A percentile compares a stretch with the other conserved stretches of the same genome.
Evolutionary conservation across 2,888 invertebrate genomes (phyloP).

Genomic region (Litoditis marina): DNA sequence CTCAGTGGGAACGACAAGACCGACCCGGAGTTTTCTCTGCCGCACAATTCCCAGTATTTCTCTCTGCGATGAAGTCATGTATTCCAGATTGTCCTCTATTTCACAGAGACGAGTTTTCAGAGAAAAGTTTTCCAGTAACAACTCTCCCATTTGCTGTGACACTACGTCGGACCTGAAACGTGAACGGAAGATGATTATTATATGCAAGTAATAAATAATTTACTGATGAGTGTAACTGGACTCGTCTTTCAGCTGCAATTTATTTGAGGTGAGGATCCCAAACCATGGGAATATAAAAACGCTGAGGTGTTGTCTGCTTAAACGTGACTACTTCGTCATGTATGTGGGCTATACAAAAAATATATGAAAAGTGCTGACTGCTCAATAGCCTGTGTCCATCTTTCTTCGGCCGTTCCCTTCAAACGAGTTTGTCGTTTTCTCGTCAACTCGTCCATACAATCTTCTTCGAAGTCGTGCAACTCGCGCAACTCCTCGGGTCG

Average conservation of each 20-base stretch:
- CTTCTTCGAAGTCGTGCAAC: slow-evolving; percentile 94
- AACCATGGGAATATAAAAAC: too few relatives aligned
- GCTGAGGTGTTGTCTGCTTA: too few relatives aligned
- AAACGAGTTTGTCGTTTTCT: slow-evolving; percentile 68
- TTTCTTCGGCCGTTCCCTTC: slow-evolving; percentile 23
- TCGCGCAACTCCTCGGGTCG: slow-evolving; percentile 88
- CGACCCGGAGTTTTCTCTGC: slow-evolving; percentile 1
- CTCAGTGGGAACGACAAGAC: neutral
- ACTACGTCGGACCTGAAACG: slow-evolving; percentile 35
- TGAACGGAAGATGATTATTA: neutral
- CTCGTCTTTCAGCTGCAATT: too few relatives aligned
- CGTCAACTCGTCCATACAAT: slow-evolving; percentile 88
- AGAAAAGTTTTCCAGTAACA: slow-evolving; percentile 43
- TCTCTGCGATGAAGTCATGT: slow-evolving; percentile 20
- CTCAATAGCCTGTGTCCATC: slow-evolving; percentile 19
- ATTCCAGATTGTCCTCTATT: slow-evolving; percentile 33
- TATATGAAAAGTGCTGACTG: slow-evolving; percentile 14
- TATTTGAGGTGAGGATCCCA: too few relatives aligned
- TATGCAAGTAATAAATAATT: too few relatives aligned
- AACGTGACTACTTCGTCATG: too few relatives aligned
- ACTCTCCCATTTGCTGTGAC: slow-evolving; percentile 37
- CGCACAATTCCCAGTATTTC: slow-evolving; percentile 13
- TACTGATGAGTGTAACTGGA: too few relatives aligned
- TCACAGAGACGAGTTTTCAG: slow-evolving; percentile 33
- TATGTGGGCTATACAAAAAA: too few relatives aligned